Evolutionary conservation across 2,797 vertebrate genomes (phyloP).

Genomic region (Hydrophis major): DNA sequence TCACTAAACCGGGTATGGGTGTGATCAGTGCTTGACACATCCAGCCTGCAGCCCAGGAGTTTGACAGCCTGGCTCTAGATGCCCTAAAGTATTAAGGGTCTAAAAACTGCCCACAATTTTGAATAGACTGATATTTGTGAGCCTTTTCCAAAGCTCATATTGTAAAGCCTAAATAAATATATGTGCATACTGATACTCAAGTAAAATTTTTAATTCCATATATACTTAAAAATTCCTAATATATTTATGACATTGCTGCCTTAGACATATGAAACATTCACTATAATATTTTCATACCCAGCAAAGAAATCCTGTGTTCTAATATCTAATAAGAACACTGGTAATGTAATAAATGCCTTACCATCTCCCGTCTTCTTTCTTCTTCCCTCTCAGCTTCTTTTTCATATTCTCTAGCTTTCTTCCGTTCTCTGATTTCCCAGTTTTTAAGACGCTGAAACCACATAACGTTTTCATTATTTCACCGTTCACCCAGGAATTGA

Average conservation of each 20-base stretch:
- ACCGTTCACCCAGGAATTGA: not conserved
- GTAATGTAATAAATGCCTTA: constrained; percentile 56
- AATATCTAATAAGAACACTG: not conserved
- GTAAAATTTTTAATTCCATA: not conserved
- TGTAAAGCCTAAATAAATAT: not conserved
- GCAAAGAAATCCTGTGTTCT: not conserved
- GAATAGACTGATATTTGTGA: not conserved
- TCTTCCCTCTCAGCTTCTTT: constrained; percentile 94
- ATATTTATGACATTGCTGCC: not conserved
- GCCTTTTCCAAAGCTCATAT: not conserved
- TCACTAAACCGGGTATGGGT: too few species aligned
- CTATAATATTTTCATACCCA: not conserved
- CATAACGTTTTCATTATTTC: constrained; percentile 3
- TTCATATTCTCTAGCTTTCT: constrained; percentile 92
- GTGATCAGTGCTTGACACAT: too few species aligned
- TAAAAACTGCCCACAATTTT: not conserved
- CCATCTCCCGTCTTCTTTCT: constrained; percentile 93
- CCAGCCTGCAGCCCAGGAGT: too few species aligned
- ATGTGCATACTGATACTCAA: not conserved
- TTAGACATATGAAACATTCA: not conserved
- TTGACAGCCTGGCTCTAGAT: not conserved
- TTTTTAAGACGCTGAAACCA: constrained; percentile 90
- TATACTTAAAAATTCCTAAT: not conserved
- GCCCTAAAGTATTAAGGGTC: not conserved
- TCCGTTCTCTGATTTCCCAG: constrained; percentile 97